Percentiles rank a stretch among this genome's conserved stretches.
phyloP scores from a whole-genome alignment of 1,140 invertebrate species.

The Pteromalus puparum region DNA sequence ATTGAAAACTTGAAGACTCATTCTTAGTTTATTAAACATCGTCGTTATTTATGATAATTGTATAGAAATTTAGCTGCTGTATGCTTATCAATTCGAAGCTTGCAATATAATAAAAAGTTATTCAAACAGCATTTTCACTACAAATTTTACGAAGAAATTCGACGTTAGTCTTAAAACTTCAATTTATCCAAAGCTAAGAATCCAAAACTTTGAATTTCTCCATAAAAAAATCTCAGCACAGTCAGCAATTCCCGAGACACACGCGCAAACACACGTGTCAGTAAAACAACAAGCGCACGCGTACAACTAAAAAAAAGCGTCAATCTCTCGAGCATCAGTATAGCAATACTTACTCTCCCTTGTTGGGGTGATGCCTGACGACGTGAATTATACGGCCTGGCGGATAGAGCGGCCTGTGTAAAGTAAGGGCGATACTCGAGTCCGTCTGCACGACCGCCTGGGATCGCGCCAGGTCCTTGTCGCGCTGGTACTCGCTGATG shows the following conservation, averaged over 20 bases:
- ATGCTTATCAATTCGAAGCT: background rate
- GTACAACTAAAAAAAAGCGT: background rate
- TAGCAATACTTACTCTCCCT: conserved; percentile 83
- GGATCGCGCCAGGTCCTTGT: conserved; percentile 78
- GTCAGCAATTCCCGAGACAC: too few relatives aligned
- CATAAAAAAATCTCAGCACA: background rate
- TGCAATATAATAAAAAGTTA: conserved; percentile 7
- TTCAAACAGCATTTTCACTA: too few relatives aligned
- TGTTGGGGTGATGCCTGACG: conserved; percentile 90
- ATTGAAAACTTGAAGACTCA: too few relatives aligned
- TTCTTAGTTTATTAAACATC: too few relatives aligned
- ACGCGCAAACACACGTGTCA: too few relatives aligned
- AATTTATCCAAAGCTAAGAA: too few relatives aligned
- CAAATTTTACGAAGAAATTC: background rate
- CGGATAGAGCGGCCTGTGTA: conserved; percentile 90
- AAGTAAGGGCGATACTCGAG: conserved; percentile 84
- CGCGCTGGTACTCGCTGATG: conserved; percentile 80
- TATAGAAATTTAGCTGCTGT: background rate
- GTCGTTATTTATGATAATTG: too few relatives aligned
- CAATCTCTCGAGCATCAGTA: background rate
- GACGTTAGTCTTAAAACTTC: too few relatives aligned
- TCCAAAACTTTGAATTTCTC: background rate
- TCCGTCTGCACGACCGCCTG: conserved; percentile 82
- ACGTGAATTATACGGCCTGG: conserved; percentile 94
- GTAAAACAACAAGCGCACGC: conserved; percentile 22